These are phyloP conservation scores for Tenebrio molitor DNA, from an alignment of 1,140 invertebrate species.

Conservation along the genomic window DNA sequence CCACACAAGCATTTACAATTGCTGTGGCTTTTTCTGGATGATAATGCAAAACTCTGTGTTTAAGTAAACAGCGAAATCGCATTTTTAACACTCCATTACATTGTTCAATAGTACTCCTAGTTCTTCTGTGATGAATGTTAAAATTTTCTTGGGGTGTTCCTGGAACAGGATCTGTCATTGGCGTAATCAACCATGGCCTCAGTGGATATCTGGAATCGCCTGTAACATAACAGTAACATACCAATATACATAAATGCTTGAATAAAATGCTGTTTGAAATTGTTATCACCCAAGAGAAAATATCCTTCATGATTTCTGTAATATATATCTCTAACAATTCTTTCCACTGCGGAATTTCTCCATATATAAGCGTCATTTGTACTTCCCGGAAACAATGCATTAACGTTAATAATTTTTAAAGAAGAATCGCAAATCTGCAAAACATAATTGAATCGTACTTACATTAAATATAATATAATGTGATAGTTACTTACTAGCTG, in stretches of 20 bases:
- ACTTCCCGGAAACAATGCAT: slow-evolving; percentile 49
- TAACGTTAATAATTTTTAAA: slow-evolving; percentile 53
- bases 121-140: neutral
- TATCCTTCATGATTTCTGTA: no score
- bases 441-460: neutral
- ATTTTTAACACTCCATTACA: slow-evolving; percentile 53
- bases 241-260: neutral
- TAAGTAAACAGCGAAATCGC: slow-evolving; percentile 51
- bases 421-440: slow-evolving; percentile 23
- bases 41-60: slow-evolving; percentile 52
- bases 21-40: slow-evolving; percentile 37
- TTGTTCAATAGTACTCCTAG: slow-evolving; percentile 22
- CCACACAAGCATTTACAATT: slow-evolving; percentile 54
- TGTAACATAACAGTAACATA: neutral
- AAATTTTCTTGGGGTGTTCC: neutral
- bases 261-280: no score
- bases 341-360: slow-evolving; percentile 26
- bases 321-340: no score
- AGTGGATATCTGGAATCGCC: slow-evolving; percentile 42
- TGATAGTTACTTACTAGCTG: slow-evolving; percentile 52
- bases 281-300: no score
- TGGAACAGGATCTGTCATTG: neutral
- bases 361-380: slow-evolving; percentile 46
- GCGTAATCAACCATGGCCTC: slow-evolving; percentile 29
- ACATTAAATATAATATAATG: neutral